Base-by-base conservation (phyloP, 2,113 vertebrate species). In the Miniopterus natalensis region DNA sequence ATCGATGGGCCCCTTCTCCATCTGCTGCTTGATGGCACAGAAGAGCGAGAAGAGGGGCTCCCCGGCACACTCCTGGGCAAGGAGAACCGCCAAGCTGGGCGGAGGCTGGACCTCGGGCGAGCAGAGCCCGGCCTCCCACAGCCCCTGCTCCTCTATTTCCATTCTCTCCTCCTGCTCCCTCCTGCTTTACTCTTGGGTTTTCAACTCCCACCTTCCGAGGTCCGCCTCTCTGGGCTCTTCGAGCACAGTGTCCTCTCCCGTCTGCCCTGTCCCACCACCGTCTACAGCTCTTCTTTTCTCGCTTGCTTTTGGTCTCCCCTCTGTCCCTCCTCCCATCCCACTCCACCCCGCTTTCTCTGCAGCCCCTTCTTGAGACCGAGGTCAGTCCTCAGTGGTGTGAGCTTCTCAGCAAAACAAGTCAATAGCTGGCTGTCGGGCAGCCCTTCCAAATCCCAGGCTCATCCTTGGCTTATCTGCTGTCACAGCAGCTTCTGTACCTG, bases 21-120 rank as follows among this genome's bases (percentile, higher is more conserved):
- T 97, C 86, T 97, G 96, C 78, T 98, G 97, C 89, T 97, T 97
- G 99, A 99, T 99, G 98, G 99, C 99, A 84, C 99, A 99, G 98
- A 99, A 99, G n/a, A 99, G 99, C 59, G 99, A 99, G 98, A 99
- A 99, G 27, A 99, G 99, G n/a, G 99, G 99, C 92, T 99, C 99
- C 0, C 99, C 99, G 0, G 99, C 99, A 77, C 99, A 99, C 94
- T 99, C 99, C 99, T 99, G 95, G 17, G n/a, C 8, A 8, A 15
- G 66, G 85, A 53, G 77, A 84, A 65, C 53, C 47, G 8, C 6
- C 20, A 1, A 1, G n/a, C 29, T 73, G 27, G 81, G 23, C 0
- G 1, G 47, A 12, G 4, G 55, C 47, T 5, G 73, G 65, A 7
- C 23, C 5, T 1, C 18, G 25, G 63, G n/a, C 4, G 11, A 7